Evolutionary conservation across 1,140 invertebrate genomes (phyloP).

Genomic region (Aphelinus atriplicis): DNA sequence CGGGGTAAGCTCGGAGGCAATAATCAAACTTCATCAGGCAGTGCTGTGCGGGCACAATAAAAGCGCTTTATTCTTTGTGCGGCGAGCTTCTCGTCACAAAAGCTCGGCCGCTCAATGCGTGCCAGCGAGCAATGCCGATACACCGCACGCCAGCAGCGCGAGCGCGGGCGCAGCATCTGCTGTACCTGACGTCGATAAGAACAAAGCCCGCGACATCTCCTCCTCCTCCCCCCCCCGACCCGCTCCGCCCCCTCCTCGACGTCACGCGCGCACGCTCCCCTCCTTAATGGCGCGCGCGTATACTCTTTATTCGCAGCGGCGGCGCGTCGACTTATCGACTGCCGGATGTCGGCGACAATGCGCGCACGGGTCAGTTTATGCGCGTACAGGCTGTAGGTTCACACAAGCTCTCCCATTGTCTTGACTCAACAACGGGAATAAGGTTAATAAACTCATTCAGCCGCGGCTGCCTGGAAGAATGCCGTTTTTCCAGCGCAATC

Average conservation of each 20-base stretch:
- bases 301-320: constrained; percentile 6
- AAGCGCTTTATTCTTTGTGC: too few species aligned
- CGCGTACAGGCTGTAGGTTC: background rate
- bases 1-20: too few species aligned
- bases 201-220: constrained; percentile 10
- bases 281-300: background rate
- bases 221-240: background rate
- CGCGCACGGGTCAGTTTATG: too few species aligned
- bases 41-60: too few species aligned
- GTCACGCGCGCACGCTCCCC: background rate
- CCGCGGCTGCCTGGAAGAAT: too few species aligned
- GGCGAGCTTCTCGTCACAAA: too few species aligned
- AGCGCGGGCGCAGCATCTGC: background rate
- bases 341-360: constrained; percentile 9
- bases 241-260: background rate
- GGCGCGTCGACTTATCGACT: constrained; percentile 27
- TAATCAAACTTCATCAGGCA: too few species aligned
- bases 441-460: constrained; percentile 22
- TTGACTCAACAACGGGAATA: constrained; percentile 10
- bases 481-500: too few species aligned
- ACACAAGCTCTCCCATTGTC: constrained; percentile 15
- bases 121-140: too few species aligned
- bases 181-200: constrained; percentile 35
- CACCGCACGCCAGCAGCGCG: too few species aligned
- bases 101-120: too few species aligned